Conservation (phyloP, 2,888 invertebrate species). For the Hanleya hanleyi region DNA sequence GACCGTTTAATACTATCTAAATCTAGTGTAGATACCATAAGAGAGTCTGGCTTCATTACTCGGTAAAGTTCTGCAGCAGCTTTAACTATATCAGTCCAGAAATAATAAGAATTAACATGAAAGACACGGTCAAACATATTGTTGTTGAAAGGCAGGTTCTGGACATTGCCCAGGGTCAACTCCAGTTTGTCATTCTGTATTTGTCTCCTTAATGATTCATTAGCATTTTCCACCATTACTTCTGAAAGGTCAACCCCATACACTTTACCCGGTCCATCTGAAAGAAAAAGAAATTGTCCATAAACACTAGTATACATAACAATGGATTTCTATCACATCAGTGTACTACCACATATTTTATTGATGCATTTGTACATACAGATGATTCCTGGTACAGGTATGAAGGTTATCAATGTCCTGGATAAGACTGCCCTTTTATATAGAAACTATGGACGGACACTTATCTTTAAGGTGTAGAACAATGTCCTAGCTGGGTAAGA, state of each 20-base stretch:
- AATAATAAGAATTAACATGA: slow-evolving; percentile 66
- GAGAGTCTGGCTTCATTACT: slow-evolving; percentile 59
- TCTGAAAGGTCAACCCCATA: slow-evolving; percentile 61
- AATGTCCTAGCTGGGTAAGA: too few relatives aligned
- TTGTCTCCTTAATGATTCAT: slow-evolving; percentile 24
- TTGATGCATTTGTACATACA: too few relatives aligned
- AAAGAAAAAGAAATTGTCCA: slow-evolving; percentile 30
- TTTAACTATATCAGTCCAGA: slow-evolving; percentile 55
- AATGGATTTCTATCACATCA: too few relatives aligned
- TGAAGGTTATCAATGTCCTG: too few relatives aligned
- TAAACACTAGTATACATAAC: too few relatives aligned
- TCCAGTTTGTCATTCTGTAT: slow-evolving; percentile 50
- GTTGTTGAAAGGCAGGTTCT: slow-evolving; percentile 50
- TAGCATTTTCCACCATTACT: slow-evolving; percentile 49
- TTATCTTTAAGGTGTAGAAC: too few relatives aligned
- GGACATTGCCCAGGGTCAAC: slow-evolving; percentile 42
- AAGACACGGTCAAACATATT: slow-evolving; percentile 59
- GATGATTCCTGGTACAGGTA: too few relatives aligned
- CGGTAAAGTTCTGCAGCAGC: slow-evolving; percentile 52
- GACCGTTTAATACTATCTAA: slow-evolving; percentile 29
- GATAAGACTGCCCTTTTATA: too few relatives aligned
- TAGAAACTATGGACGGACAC: too few relatives aligned
- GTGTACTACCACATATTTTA: too few relatives aligned
- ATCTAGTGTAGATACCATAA: slow-evolving; percentile 52
- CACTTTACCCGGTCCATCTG: slow-evolving; percentile 56